These are phyloP conservation scores for Micronycteris hirsuta DNA, from an alignment of 2,113 vertebrate species.

Conservation along the genomic window DNA sequence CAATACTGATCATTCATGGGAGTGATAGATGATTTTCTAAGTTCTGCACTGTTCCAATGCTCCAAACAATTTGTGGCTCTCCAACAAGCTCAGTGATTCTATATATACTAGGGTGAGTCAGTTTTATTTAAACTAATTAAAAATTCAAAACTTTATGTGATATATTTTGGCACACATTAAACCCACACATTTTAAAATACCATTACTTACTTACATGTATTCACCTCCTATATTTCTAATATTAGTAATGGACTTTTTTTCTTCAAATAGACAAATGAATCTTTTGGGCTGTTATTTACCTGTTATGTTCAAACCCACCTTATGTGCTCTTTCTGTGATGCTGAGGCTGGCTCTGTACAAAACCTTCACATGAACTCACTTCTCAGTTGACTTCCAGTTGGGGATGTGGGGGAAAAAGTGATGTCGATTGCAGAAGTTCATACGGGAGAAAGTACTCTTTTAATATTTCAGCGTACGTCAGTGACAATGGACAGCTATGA, in stretches of 20 bases:
- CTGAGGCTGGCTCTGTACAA: neutral
- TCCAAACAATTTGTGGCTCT: neutral
- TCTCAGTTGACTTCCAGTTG: neutral
- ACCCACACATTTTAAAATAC: neutral
- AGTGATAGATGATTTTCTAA: neutral
- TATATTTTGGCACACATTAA: neutral
- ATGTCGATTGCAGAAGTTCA: neutral
- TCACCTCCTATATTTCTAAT: neutral
- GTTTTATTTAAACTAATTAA: neutral
- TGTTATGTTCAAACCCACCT: neutral
- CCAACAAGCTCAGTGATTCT: neutral
- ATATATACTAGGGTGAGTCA: neutral
- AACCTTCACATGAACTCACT: neutral
- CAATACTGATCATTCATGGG: neutral
- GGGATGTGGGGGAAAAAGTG: too few relatives aligned
- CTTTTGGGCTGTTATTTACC: neutral
- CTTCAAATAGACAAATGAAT: neutral
- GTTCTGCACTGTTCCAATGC: neutral
- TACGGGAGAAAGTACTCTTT: neutral
- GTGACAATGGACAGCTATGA: neutral
- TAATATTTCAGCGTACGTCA: neutral
- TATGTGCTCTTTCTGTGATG: neutral
- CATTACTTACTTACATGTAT: neutral
- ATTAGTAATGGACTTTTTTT: neutral
- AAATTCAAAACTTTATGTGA: neutral